These are phyloP conservation scores for Odocoileus virginianus DNA, from an alignment of 2,113 vertebrate species.

Conservation along the genomic window DNA sequence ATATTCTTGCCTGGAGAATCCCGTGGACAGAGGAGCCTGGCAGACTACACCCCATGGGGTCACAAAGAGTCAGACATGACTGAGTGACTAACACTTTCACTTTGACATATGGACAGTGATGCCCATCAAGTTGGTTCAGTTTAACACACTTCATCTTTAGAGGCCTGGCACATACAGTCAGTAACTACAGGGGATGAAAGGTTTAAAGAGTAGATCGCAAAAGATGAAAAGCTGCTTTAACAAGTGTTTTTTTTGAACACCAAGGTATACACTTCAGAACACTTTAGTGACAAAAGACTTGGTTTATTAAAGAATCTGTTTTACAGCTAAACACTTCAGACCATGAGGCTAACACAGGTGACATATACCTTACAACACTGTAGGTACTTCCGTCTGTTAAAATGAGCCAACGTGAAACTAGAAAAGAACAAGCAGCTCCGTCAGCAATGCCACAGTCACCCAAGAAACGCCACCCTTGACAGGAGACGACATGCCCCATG, in stretches of 20 bases:
- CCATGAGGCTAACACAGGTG: background rate
- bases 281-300: background rate
- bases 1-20: background rate
- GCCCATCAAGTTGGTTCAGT: background rate
- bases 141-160: background rate
- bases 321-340: background rate
- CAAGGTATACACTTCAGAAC: background rate
- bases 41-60: background rate
- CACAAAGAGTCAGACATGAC: background rate
- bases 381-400: background rate
- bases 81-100: background rate
- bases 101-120: background rate
- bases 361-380: background rate
- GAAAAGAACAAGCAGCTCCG: background rate
- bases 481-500: background rate
- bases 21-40: background rate
- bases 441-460: background rate
- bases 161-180: background rate
- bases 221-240: background rate
- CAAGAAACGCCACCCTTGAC: accelerated
- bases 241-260: background rate
- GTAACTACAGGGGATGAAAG: background rate
- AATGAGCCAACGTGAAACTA: background rate
- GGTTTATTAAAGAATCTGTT: background rate
- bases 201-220: background rate